Evolutionary conservation across 2,797 vertebrate genomes (phyloP).

Genomic region (Microctenopoma lineatum): DNA sequence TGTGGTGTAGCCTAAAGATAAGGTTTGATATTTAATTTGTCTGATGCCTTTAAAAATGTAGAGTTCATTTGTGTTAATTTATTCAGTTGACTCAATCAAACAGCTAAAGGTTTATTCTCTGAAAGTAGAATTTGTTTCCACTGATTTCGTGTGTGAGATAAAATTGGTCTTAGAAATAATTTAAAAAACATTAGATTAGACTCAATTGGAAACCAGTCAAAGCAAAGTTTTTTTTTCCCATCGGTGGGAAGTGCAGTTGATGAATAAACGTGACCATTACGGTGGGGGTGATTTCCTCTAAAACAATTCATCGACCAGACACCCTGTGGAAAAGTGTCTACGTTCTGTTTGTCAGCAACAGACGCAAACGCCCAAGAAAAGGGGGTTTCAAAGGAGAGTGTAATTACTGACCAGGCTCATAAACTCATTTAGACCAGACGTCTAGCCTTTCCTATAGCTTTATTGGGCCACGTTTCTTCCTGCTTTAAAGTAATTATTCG

Average conservation of each 20-base stretch:
- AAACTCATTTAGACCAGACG: slow-evolving; percentile 99
- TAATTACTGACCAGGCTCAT: slow-evolving; percentile 87
- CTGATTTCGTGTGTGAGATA: rapidly evolving
- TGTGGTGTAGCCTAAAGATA: not conserved
- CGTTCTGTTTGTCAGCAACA: slow-evolving; percentile 87
- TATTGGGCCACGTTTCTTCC: slow-evolving; percentile 96
- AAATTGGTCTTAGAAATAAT: not conserved
- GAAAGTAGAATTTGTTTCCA: not conserved
- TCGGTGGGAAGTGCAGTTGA: slow-evolving; percentile 73
- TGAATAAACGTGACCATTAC: slow-evolving; percentile 82
- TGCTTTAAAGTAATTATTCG: slow-evolving; percentile 94
- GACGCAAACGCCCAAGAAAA: slow-evolving; percentile 91
- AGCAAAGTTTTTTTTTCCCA: slow-evolving; percentile 63
- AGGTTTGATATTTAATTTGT: not conserved
- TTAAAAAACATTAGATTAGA: not conserved
- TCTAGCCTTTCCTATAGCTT: slow-evolving; percentile 97
- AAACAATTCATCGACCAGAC: slow-evolving; percentile 91
- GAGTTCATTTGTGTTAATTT: too few species aligned
- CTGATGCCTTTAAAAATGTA: not conserved
- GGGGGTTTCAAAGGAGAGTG: slow-evolving; percentile 89
- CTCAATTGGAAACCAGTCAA: slow-evolving; percentile 54
- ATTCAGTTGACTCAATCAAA: too few species aligned
- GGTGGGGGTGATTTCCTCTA: slow-evolving; percentile 80
- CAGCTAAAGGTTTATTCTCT: too few species aligned
- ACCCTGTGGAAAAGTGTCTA: slow-evolving; percentile 89